Evolutionary conservation across 1,140 invertebrate species (phyloP).

Genomic region (Brachionus manjavacas): DNA sequence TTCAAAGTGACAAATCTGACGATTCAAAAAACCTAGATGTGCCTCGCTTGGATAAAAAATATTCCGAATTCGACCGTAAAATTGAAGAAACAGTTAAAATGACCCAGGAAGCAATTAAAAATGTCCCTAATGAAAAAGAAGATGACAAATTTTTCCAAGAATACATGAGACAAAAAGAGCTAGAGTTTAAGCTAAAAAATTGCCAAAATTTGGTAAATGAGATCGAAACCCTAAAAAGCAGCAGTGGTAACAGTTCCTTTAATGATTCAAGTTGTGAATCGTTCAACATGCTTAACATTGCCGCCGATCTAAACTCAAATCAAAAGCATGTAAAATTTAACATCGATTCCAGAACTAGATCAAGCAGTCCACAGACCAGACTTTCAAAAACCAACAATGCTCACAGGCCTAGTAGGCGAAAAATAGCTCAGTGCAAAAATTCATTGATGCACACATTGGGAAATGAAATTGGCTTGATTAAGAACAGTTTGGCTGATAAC

Average conservation of each 20-base stretch:
- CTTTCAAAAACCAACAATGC: neutral
- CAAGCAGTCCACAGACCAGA: neutral
- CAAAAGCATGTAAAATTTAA: conserved; percentile 31
- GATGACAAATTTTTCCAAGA: conserved; percentile 11
- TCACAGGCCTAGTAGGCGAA: neutral
- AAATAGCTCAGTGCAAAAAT: neutral
- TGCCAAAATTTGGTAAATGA: neutral
- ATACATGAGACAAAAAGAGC: conserved; percentile 16
- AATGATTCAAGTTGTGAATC: neutral
- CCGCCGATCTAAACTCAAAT: neutral
- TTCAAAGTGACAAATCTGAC: neutral
- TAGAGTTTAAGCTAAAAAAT: neutral
- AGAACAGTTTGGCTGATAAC: neutral
- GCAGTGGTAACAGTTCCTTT: conserved; percentile 19
- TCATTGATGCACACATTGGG: neutral
- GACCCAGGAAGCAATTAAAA: neutral
- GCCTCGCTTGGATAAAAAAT: neutral
- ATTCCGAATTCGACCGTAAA: neutral
- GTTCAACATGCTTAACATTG: neutral
- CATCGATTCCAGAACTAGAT: neutral
- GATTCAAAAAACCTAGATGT: neutral
- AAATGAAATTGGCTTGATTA: neutral
- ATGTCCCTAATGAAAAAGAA: neutral
- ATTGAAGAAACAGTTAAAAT: conserved; percentile 26
- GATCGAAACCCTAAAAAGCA: neutral